These are phyloP conservation scores for Helicolenus hilgendorfi DNA, from an alignment of 2,797 vertebrate genomes.

Conservation along the genomic window DNA sequence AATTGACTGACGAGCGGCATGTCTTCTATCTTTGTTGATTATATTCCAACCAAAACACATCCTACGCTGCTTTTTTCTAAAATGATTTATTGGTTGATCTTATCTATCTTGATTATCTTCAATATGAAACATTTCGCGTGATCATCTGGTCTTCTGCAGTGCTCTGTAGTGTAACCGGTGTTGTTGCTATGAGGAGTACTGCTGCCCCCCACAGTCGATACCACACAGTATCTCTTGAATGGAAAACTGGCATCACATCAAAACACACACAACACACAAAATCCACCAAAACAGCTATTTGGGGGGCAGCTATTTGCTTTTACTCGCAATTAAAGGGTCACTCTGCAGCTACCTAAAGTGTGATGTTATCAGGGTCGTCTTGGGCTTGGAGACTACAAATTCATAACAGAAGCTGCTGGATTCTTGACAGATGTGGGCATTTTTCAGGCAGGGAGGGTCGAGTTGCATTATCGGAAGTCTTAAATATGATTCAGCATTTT, in stretches of 20 bases:
- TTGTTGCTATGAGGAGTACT: background rate
- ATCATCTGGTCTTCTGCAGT: background rate
- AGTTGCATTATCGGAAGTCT: background rate
- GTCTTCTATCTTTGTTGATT: background rate
- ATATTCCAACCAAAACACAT: background rate
- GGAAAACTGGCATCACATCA: background rate
- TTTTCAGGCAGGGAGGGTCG: background rate
- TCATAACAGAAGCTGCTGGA: background rate
- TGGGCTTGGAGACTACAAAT: background rate
- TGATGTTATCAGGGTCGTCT: background rate
- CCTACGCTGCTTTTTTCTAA: background rate
- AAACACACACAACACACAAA: background rate
- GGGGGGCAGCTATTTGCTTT: background rate
- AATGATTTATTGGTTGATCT: background rate
- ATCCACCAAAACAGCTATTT: background rate
- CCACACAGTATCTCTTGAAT: background rate
- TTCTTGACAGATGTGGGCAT: background rate
- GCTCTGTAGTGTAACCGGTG: background rate
- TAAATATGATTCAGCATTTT: background rate
- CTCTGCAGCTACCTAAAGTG: background rate
- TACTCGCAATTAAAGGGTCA: background rate
- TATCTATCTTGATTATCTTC: background rate
- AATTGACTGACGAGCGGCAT: background rate
- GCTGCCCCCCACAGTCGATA: slow-evolving; percentile 25
- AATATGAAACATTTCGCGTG: background rate